Conservation (phyloP, 2,888 invertebrate species). For the Troides oblongomaculatus region DNA sequence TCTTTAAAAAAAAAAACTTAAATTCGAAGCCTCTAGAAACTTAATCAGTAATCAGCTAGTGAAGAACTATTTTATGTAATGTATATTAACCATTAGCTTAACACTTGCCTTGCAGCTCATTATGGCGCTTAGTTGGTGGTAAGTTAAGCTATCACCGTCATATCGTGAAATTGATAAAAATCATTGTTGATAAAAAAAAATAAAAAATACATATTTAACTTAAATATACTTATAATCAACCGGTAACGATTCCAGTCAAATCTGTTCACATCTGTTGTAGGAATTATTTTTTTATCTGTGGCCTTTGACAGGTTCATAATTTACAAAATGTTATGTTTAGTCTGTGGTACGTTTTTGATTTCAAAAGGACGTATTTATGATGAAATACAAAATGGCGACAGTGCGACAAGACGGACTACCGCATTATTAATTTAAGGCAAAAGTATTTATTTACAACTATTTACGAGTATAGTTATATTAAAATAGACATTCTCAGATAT, state of each 20-base stretch:
- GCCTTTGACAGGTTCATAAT: background rate
- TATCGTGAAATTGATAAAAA: no score
- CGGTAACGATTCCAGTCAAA: constrained; percentile 34
- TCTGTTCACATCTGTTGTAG: background rate
- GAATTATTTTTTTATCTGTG: constrained; percentile 4
- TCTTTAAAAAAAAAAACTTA: background rate
- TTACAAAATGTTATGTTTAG: constrained; percentile 6
- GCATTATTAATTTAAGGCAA: constrained; percentile 48
- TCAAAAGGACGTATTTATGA: constrained; percentile 16
- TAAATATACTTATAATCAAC: constrained; percentile 28
- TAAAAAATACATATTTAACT: background rate
- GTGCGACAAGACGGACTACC: constrained; percentile 46
- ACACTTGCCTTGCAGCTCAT: no score
- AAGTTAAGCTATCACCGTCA: no score
- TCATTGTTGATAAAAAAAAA: constrained; percentile 3
- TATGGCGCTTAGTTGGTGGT: no score
- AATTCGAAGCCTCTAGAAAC: constrained; percentile 31
- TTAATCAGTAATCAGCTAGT: constrained; percentile 39
- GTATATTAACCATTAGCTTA: constrained; percentile 27
- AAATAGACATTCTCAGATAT: constrained; percentile 49
- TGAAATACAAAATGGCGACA: constrained; percentile 31
- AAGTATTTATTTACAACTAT: constrained; percentile 51
- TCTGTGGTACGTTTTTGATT: constrained; percentile 3
- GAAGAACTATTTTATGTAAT: constrained; percentile 38
- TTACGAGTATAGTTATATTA: constrained; percentile 47